Evolutionary conservation across 2,797 vertebrate genomes (phyloP).

Genomic region (Heteromormyrus szaboi): DNA sequence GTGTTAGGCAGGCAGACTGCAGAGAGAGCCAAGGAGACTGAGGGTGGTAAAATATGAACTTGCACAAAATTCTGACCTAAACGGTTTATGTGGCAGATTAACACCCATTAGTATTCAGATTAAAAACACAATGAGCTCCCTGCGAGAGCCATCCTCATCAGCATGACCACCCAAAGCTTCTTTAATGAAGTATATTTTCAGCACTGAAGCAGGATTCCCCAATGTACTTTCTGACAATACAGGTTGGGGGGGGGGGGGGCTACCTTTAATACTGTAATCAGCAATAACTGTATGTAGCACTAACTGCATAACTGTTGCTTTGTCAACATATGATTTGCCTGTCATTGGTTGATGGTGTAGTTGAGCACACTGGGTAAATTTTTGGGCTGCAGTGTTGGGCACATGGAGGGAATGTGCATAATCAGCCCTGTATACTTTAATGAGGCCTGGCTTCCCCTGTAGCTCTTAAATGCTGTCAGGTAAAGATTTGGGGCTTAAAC

Average conservation of each 20-base stretch:
- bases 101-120: slow-evolving; percentile 1
- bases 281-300: not conserved
- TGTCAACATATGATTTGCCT: not conserved
- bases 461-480: not conserved
- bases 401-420: not conserved
- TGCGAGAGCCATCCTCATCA: not conserved
- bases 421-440: not conserved
- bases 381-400: not conserved
- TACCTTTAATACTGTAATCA: not conserved
- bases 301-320: not conserved
- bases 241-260: not conserved
- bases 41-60: not conserved
- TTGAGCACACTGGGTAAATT: not conserved
- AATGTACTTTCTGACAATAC: not conserved
- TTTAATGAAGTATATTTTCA: not conserved
- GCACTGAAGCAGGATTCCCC: not conserved
- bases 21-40: not conserved
- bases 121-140: slow-evolving; percentile 9
- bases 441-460: not conserved
- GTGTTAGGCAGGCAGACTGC: not conserved
- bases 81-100: slow-evolving; percentile 14
- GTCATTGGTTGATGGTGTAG: not conserved
- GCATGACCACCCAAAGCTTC: not conserved
- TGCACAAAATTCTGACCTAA: slow-evolving; percentile 14
- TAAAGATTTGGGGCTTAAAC: not conserved